Evolutionary conservation across 2,797 vertebrate species (phyloP), one percentile per base, ranked within the genome.

Genomic region (Tapirus indicus): DNA sequence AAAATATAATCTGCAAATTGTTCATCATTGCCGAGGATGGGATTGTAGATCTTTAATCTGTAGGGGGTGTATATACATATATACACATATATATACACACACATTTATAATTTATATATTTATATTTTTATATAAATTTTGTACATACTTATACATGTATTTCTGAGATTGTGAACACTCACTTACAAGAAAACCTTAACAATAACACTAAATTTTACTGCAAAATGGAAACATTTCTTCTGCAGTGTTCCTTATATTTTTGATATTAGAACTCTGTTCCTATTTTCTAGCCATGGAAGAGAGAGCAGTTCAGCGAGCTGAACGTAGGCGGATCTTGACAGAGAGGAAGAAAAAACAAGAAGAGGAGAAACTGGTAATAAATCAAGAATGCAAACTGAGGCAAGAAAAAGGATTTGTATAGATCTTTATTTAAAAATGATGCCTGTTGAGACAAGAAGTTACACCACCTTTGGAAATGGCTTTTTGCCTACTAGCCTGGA

Each of bases 361-460:
- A 96, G 99, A 99, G n/a, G 99, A 99, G 88, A 99, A 99, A 98
- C 78, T 99, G 99, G 99, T 99, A 98, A 99, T 98, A 97, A 97
- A 96, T 88, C 77, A 87, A 96, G 85, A 97, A 94, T 95, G 74
- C 90, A 95, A 91, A 96, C 92, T 96, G 93, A 97, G 62, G 85
- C 89, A 96, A 94, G 52, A 82, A 92, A 94, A 96, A 56, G 8
- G 11, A 74, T 56, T 91, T 89, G 11, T 83, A 60, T 88, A 85
- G 47, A 88, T 74, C 35, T 96, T 96, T 74, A 71, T 95, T 92
- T 49, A 90, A 88, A 94, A 75, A 72, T 29, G 32, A 92, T 90
- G 58, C 20, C 13, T 86, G 32, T 79, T 78, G 60, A 87, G 72
- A 78, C 41, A 60, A 21, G 35, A 20, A 92, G 25, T 86, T 86